Conservation (phyloP, 2,113 vertebrate genomes). For the Nerophis lumbriciformis region DNA sequence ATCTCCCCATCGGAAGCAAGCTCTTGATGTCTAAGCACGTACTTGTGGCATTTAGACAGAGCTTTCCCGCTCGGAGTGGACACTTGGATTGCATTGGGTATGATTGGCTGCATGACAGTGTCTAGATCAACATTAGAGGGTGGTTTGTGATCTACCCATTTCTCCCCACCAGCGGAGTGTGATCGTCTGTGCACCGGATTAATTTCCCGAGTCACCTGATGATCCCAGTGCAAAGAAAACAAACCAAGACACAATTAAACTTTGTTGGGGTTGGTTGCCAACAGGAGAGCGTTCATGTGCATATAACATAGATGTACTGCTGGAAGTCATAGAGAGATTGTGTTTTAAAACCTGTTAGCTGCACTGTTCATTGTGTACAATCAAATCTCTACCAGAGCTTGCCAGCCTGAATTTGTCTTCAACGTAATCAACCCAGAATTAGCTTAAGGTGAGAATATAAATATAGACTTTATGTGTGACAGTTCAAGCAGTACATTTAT, state of each 20-base stretch:
- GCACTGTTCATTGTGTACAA: no score
- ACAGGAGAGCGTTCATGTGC: not conserved
- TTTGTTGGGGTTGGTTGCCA: not conserved
- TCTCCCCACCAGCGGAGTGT: constrained; percentile 84
- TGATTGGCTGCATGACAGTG: constrained; percentile 87
- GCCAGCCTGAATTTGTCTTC: no score
- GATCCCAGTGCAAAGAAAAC: constrained; percentile 54
- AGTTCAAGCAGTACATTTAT: constrained; percentile 35
- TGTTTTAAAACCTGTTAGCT: no score
- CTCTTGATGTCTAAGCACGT: constrained; percentile 95
- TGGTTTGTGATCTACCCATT: constrained; percentile 96
- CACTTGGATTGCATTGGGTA: constrained; percentile 87
- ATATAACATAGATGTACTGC: constrained; percentile 22
- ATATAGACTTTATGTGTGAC: not conserved
- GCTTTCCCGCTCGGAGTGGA: constrained; percentile 81
- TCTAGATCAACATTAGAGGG: constrained; percentile 80
- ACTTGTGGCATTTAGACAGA: constrained; percentile 90
- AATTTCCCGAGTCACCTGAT: constrained; percentile 69
- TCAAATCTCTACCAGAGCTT: no score
- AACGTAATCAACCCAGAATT: not conserved
- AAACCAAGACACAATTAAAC: constrained; percentile 35
- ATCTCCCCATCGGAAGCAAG: constrained; percentile 93
- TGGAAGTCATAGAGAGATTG: constrained; percentile 23
- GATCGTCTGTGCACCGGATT: constrained; percentile 80
- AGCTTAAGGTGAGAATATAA: not conserved